Evolutionary conservation across 1,140 invertebrate genomes (phyloP).

Genomic region (Drosophila subobscura): DNA sequence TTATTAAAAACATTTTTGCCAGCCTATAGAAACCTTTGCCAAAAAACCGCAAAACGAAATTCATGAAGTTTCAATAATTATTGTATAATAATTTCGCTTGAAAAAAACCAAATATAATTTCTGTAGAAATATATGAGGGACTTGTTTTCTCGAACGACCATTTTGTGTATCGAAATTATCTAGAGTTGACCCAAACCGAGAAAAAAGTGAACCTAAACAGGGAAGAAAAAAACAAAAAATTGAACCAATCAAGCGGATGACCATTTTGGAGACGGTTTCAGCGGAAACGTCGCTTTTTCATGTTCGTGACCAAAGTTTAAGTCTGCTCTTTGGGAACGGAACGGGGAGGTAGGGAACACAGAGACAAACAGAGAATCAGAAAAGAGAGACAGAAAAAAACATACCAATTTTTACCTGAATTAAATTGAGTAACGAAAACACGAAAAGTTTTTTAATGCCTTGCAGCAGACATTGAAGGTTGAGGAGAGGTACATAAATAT

Average conservation of each 20-base stretch:
- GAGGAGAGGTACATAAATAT: slow-evolving; percentile 7
- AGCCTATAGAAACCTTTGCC: slow-evolving; percentile 8
- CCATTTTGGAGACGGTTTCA: slow-evolving; percentile 72
- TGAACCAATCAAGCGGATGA: slow-evolving; percentile 74
- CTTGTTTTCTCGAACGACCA: slow-evolving; percentile 44
- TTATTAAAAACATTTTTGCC: slow-evolving; percentile 55
- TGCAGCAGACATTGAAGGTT: no score
- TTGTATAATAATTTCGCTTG: slow-evolving; percentile 45
- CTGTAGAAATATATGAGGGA: slow-evolving; percentile 13
- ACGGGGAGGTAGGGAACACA: slow-evolving; percentile 15
- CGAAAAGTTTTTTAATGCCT: slow-evolving; percentile 59
- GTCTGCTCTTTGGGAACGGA: slow-evolving; percentile 14
- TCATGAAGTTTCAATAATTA: slow-evolving; percentile 34
- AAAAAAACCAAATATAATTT: slow-evolving; percentile 29
- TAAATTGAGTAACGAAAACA: slow-evolving; percentile 82
- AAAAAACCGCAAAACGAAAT: slow-evolving; percentile 45
- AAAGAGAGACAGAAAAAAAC: slow-evolving; percentile 41
- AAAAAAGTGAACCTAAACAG: slow-evolving; percentile 14
- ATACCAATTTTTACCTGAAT: slow-evolving; percentile 76
- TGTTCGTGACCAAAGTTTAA: slow-evolving; percentile 80
- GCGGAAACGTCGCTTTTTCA: slow-evolving; percentile 78
- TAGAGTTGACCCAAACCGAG: slow-evolving; percentile 24
- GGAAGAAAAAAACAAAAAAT: slow-evolving; percentile 39
- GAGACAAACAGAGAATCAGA: slow-evolving; percentile 26
- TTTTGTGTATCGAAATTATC: slow-evolving; percentile 56